phyloP scores from a whole-genome alignment of 2,888 invertebrate genomes.

The Pilophorus perplexus region DNA sequence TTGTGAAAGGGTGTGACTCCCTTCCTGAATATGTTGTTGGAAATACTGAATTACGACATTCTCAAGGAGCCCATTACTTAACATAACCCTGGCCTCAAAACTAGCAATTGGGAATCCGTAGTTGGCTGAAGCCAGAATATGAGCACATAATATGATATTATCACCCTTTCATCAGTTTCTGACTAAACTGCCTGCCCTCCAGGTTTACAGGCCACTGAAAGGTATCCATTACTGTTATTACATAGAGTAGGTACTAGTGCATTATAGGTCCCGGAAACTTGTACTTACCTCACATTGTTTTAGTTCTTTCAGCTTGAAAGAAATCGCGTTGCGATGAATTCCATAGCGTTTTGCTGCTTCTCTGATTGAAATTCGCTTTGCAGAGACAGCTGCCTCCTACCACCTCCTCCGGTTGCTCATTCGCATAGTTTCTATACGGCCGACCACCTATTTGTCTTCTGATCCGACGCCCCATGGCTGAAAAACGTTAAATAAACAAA shows the following conservation, averaged over 20 bases:
- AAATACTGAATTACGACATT: too few relatives aligned
- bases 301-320: slow-evolving; percentile 11
- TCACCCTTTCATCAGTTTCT: too few relatives aligned
- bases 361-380: neutral
- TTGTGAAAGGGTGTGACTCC: too few relatives aligned
- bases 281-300: too few relatives aligned
- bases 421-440: neutral
- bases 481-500: neutral
- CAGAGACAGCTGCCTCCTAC: slow-evolving; percentile 13
- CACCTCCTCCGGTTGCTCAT: slow-evolving; percentile 1
- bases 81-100: neutral
- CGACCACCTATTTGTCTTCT: slow-evolving; percentile 10
- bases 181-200: too few relatives aligned
- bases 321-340: slow-evolving; percentile 15
- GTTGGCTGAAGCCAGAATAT: slow-evolving; percentile 6
- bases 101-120: slow-evolving; percentile 3
- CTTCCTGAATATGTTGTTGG: too few relatives aligned
- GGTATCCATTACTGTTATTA: too few relatives aligned
- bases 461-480: neutral
- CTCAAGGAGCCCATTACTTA: too few relatives aligned
- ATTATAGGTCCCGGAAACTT: too few relatives aligned
- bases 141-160: too few relatives aligned
- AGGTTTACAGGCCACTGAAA: too few relatives aligned
- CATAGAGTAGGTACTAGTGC: too few relatives aligned
- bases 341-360: slow-evolving; percentile 1